Evolutionary conservation across 2,113 vertebrate species (phyloP).

Genomic region (Tragelaphus buxtoni): DNA sequence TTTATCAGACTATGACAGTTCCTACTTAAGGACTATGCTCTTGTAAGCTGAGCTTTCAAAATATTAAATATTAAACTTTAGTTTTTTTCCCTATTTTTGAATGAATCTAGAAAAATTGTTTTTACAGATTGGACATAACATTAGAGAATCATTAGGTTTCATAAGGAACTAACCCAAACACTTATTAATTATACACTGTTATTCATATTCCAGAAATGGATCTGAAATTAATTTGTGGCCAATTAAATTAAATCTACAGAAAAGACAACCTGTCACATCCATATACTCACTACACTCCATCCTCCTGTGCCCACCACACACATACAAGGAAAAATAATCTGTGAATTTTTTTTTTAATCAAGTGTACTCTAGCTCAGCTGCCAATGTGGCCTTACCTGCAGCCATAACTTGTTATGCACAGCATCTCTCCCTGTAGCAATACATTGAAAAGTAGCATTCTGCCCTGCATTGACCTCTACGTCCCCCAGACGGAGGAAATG

Average conservation of each 20-base stretch:
- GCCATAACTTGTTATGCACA: constrained; percentile 95
- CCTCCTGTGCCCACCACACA: not conserved
- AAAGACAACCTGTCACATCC: not conserved
- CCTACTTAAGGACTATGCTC: not conserved
- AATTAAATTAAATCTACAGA: not conserved
- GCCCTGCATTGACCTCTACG: constrained; percentile 99
- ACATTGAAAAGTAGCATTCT: constrained; percentile 99
- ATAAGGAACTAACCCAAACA: not conserved
- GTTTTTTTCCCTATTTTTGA: not conserved
- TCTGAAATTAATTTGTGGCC: not conserved
- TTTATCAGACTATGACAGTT: not conserved
- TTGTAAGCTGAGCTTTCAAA: not conserved
- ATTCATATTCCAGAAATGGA: not conserved
- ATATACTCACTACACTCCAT: not conserved
- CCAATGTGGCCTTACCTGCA: constrained; percentile 88
- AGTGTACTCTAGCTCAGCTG: not conserved
- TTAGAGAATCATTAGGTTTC: not conserved
- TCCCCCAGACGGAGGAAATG: constrained; percentile 98
- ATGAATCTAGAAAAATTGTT: not conserved
- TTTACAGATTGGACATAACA: not conserved
- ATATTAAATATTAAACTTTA: not conserved
- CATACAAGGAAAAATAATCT: not conserved
- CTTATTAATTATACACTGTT: not conserved
- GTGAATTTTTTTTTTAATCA: constrained; percentile 18
- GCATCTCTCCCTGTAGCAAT: constrained; percentile 96